A percentile compares a stretch with the other conserved stretches of the same genome.
These are phyloP conservation scores for Clamator glandarius DNA, from an alignment of 2,797 vertebrate genomes.

Conservation along the genomic window DNA sequence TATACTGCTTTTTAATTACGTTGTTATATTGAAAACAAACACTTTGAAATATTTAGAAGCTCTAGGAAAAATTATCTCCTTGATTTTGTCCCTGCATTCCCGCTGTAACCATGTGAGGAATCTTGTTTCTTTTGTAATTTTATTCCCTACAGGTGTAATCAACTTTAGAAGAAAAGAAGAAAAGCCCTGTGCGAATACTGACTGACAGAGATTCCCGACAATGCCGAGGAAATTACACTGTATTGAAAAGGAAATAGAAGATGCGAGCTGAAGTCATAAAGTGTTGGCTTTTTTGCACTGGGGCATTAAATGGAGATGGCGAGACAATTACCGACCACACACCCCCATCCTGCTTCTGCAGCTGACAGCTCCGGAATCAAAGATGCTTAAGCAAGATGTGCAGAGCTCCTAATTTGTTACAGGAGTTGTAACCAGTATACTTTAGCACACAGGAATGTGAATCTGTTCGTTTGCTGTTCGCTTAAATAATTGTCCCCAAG, in stretches of 20 bases:
- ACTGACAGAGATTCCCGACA: background rate
- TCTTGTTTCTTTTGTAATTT: background rate
- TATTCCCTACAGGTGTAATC: background rate
- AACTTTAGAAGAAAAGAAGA: background rate
- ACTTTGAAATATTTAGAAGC: background rate
- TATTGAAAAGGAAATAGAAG: background rate
- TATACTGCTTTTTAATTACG: background rate
- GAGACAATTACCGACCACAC: background rate
- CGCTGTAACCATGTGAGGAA: background rate
- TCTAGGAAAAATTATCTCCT: background rate
- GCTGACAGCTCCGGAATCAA: background rate
- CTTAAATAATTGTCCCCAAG: background rate
- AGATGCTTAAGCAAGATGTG: background rate
- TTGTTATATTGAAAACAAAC: background rate
- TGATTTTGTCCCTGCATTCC: background rate
- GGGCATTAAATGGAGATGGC: background rate
- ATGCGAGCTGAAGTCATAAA: background rate
- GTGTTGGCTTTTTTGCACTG: background rate
- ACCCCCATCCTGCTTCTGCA: background rate
- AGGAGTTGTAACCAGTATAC: background rate
- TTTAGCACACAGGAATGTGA: rapidly evolving
- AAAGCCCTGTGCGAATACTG: background rate
- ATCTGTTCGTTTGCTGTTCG: background rate
- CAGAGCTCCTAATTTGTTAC: rapidly evolving
- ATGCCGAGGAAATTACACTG: background rate